Conservation (phyloP, 2,888 invertebrate species). For the Poecilobothrus nobilitatus region DNA sequence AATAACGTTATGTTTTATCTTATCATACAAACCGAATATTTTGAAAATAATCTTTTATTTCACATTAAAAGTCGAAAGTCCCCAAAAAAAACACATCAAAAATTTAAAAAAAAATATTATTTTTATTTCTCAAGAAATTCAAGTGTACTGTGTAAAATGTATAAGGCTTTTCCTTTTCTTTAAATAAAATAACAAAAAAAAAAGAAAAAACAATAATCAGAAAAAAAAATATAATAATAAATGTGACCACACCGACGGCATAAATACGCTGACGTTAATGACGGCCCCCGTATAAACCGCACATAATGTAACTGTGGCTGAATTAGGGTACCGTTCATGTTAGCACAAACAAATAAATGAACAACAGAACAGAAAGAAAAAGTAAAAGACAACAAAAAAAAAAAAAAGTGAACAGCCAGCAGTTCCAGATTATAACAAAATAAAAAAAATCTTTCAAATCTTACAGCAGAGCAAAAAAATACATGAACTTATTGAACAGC, state of each 20-base stretch:
- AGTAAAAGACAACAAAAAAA: not conserved
- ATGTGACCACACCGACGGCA: slow-evolving; percentile 19
- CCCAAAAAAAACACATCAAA: no score
- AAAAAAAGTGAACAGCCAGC: not conserved
- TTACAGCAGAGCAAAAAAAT: no score
- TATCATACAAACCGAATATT: no score
- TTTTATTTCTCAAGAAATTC: no score
- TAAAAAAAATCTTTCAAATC: no score
- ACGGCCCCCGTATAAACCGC: slow-evolving; percentile 26
- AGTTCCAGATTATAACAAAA: no score
- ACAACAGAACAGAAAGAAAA: not conserved
- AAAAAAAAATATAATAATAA: not conserved
- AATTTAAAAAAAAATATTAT: no score
- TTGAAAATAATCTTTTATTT: no score
- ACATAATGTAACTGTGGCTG: slow-evolving; percentile 24
- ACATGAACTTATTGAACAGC: not conserved
- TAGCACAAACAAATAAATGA: not conserved
- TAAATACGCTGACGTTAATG: slow-evolving; percentile 22
- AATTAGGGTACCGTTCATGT: slow-evolving; percentile 17
- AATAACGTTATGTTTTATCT: no score
- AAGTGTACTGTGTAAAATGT: no score
- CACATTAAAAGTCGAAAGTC: no score
- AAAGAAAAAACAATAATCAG: not conserved
- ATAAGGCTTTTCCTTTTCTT: no score
- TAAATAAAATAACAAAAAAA: not conserved